A percentile compares a stretch with the other conserved stretches of the same genome.
These are phyloP conservation scores for Chymomyza amoena DNA, from an alignment of 2,888 invertebrate species.

Conservation along the genomic window DNA sequence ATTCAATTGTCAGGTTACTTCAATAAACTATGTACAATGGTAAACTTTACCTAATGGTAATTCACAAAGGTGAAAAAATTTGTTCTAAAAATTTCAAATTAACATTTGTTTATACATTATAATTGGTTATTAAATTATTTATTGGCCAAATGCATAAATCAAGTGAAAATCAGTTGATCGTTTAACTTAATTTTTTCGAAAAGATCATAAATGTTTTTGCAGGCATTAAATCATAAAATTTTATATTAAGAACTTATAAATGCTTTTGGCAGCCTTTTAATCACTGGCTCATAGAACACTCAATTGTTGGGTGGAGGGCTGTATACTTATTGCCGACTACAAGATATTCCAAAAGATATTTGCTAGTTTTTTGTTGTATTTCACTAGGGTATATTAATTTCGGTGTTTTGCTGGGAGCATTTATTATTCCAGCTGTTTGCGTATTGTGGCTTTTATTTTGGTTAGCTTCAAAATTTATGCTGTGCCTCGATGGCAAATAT, in stretches of 20 bases:
- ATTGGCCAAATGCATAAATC: too few species aligned
- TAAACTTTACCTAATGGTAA: too few species aligned
- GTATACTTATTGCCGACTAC: too few species aligned
- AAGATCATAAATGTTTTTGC: not conserved
- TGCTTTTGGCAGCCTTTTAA: not conserved
- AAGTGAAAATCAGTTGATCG: not conserved
- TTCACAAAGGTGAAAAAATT: too few species aligned
- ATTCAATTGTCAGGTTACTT: too few species aligned
- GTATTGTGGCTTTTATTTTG: not conserved
- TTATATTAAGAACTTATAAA: not conserved
- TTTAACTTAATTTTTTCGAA: not conserved
- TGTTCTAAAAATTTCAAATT: too few species aligned
- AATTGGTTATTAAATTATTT: too few species aligned
- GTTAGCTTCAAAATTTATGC: conserved; percentile 25
- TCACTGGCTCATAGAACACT: conserved; percentile 13
- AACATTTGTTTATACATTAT: too few species aligned
- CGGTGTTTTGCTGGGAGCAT: not conserved
- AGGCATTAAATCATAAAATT: not conserved
- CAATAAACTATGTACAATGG: too few species aligned
- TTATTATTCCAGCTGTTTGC: not conserved
- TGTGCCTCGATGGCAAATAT: conserved; percentile 67
- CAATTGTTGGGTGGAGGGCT: not conserved
- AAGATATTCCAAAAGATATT: too few species aligned
- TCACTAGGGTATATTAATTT: too few species aligned
- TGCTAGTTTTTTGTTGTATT: too few species aligned